Base-by-base conservation (phyloP, 2,113 vertebrate genomes). In the Vidua chalybeata region DNA sequence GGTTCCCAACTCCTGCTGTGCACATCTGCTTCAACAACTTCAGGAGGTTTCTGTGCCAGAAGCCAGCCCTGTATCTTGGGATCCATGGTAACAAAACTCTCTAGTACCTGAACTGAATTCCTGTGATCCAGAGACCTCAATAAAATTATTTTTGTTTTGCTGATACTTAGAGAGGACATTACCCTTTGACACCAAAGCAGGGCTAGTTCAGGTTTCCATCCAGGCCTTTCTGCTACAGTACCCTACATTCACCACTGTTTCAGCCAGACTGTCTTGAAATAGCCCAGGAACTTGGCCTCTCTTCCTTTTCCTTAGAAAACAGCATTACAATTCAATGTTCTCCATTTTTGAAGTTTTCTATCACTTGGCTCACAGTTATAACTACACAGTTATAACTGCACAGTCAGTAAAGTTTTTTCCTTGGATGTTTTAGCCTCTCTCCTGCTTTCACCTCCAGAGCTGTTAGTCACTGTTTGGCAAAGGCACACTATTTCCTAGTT, bases 381-480 rank as follows among this genome's bases (percentile, higher is more conserved):
- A 67, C 24, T 39, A 74, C 16, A 58, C 35, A 35, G 35, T 35
- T 35, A 35, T 35, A 35, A 35, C 35, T 6, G 22, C 43, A 77
- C 6, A 26, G 20, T 39, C 21, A 14, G 46, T 27, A 37, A 61
- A 37, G 14, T 2, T 73, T 89, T 49, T 80, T 39, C 37, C 72
- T 83, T 39, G 16, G 9, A 9, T 64, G 93, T 93, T 63, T 84
- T 64, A 67, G 46, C 26, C 52, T 56, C 82, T 78, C 68, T 89
- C 30, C 52, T 52, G 19, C 75, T 79, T 87, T 90, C 2, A 3
- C 51, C 46, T 91, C 74, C 87, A 90, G 31, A 92, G 15, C 55
- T 52, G n/a, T 90, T 69, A 85, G 75, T 84, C 82, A 90, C 48
- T 90, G 37, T 45, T 87, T 83, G 71, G 67, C 48, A 91, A 94